Base-by-base conservation (phyloP, 1,140 invertebrate genomes). In the Zaprionus gabonicus region DNA sequence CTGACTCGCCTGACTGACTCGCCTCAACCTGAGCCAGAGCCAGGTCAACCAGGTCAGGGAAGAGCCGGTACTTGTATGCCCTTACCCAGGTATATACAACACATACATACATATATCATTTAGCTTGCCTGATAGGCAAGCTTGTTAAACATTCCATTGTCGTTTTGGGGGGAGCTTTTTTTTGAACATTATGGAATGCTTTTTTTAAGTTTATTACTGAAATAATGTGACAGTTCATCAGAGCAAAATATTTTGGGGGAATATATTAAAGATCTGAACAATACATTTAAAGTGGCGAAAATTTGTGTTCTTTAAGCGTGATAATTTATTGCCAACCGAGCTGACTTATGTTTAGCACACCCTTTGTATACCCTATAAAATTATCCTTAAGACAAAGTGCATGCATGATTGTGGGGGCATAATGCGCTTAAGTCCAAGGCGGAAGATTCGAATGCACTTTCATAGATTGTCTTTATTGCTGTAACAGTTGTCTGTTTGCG, bases 361-460 rank as follows among this genome's bases (percentile, higher is more conserved):
- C 2, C 20, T 3, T 1, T 23, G 20, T n/a, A 25, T 51, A 25
- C 46, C 17, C 46, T 51, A 25, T 10, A 51, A 46, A 51, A 51
- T 51, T 25, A 51, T 13, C 9, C 46, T 46, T 34, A 46, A 46
- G 38, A 6, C 10, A 70, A 34, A 70, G 20, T 53, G 12, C 17
- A 36, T n/a, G 44, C 25, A 20, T 9, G 13, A 57, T 49, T 44
- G 27, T 56, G 28, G 64, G 23, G 34, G 51, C 34, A 63, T 60
- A 58, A 71, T 36, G 41, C 67, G 73, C 25, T 70, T 31, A 36
- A 25, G 17, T 44, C 60, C 17, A 53, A 58, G 41, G 20, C 58
- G 69, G 57, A 60, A 59, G 62, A 65, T 60, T 38, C 20, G 57
- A 85, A 71, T 85, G 82, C 82, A 81, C 78, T 85, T 64, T 71